Evolutionary conservation across 2,888 invertebrate genomes (phyloP).

Genomic region (Macroteleia sp.): DNA sequence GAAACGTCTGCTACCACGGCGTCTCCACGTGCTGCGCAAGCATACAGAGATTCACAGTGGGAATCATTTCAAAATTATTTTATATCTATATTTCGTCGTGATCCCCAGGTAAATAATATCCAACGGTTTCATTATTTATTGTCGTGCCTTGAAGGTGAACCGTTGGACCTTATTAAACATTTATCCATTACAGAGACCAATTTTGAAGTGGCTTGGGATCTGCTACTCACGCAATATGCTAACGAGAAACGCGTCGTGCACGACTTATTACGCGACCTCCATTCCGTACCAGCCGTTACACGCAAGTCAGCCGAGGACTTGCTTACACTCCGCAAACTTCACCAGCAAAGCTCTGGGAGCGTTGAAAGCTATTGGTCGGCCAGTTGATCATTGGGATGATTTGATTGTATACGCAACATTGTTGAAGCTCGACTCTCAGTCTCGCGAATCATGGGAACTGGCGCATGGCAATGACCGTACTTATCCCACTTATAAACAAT

Average conservation of each 20-base stretch:
- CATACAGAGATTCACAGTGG: neutral
- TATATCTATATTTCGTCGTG: neutral
- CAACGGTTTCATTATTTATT: conserved; percentile 13
- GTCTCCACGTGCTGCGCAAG: too few species aligned
- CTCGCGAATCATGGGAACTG: conserved; percentile 3
- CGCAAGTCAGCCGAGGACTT: neutral
- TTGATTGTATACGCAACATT: conserved; percentile 6
- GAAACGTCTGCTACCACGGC: too few species aligned
- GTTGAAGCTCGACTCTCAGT: conserved; percentile 1
- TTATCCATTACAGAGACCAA: neutral
- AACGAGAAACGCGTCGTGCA: neutral
- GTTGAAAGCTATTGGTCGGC: neutral
- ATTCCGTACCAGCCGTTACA: neutral
- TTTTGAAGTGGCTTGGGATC: conserved; percentile 15
- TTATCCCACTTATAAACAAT: neutral
- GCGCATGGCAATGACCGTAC: neutral
- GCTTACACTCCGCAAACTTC: neutral
- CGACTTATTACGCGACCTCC: neutral
- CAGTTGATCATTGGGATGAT: neutral
- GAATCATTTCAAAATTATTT: conserved; percentile 17
- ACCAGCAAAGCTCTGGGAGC: neutral
- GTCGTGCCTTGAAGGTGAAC: neutral
- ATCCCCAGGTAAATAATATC: neutral
- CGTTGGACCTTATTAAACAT: conserved; percentile 3
- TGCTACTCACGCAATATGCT: conserved; percentile 1